Evolutionary conservation across 2,113 vertebrate species (phyloP).

Genomic region (Percopsis transmontana): DNA sequence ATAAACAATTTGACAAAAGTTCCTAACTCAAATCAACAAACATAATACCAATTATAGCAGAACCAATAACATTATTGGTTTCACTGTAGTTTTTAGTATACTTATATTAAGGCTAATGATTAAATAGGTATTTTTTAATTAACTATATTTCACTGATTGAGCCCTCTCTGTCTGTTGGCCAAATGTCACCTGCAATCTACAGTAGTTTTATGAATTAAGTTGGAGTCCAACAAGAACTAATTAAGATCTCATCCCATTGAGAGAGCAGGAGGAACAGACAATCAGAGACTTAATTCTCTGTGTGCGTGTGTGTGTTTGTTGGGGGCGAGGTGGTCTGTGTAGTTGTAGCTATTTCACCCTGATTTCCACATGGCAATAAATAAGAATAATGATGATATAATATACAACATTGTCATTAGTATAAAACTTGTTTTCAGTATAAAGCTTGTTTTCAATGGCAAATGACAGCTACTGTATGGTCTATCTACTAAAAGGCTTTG

Average conservation of each 20-base stretch:
- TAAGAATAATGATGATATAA: not conserved
- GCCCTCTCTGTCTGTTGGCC: not conserved
- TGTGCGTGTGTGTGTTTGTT: conserved; percentile 1
- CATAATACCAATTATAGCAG: too few relatives aligned
- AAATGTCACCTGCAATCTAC: conserved; percentile 5
- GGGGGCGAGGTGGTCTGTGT: conserved; percentile 17
- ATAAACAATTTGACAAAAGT: too few relatives aligned
- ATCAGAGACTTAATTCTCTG: not conserved
- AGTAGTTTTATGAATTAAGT: conserved; percentile 35
- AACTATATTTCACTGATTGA: not conserved
- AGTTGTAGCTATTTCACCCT: conserved; percentile 31
- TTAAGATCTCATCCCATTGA: conserved; percentile 54
- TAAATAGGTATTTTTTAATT: not conserved
- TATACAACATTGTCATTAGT: not conserved
- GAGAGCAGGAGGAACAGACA: not conserved
- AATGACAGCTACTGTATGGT: not conserved
- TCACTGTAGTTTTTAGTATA: too few relatives aligned
- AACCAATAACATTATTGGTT: too few relatives aligned
- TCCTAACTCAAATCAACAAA: too few relatives aligned
- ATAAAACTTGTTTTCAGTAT: not conserved
- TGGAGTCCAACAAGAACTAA: conserved; percentile 44
- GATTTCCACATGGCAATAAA: conserved; percentile 18
- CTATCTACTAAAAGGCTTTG: too few relatives aligned
- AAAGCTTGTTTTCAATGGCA: too few relatives aligned
- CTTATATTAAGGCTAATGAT: not conserved